Conservation (phyloP, 2,888 invertebrate species). For the Notocelia uddmanniana region DNA sequence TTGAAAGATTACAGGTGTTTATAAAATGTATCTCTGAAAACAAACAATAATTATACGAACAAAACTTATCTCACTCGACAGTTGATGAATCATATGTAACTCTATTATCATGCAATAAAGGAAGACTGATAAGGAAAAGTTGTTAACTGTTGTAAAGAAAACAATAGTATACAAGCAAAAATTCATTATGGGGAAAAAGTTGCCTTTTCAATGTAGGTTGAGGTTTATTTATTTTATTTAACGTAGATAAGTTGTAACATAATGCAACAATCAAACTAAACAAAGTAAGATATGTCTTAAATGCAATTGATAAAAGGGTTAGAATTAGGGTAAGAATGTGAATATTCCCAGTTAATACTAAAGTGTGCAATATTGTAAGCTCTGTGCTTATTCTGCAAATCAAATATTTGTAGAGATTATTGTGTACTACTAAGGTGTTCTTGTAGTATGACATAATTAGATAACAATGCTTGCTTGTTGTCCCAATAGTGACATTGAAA, state of each 20-base stretch:
- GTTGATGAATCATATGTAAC: constrained; percentile 19
- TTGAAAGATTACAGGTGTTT: not conserved
- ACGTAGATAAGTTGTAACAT: too few species aligned
- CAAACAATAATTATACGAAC: constrained; percentile 23
- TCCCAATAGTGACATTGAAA: not conserved
- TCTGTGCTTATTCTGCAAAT: too few species aligned
- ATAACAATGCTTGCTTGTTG: not conserved
- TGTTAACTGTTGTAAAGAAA: constrained; percentile 14
- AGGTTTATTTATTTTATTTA: too few species aligned
- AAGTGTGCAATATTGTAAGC: too few species aligned
- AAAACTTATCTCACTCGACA: constrained; percentile 25
- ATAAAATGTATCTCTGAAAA: not conserved
- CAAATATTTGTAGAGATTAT: not conserved
- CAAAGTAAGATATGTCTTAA: too few species aligned
- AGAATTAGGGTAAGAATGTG: too few species aligned
- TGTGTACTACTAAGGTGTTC: not conserved
- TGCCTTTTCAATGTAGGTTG: too few species aligned
- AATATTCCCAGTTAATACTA: too few species aligned
- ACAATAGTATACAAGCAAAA: constrained; percentile 6
- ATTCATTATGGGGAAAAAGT: not conserved
- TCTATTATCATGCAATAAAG: not conserved
- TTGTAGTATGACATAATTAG: not conserved
- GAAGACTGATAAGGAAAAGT: constrained; percentile 20
- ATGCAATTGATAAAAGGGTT: too few species aligned
- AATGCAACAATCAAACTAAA: too few species aligned